Evolutionary conservation across 1,140 invertebrate species (phyloP), one percentile per base, ranked within the genome.

Genomic region (Heliothis subflexa): DNA sequence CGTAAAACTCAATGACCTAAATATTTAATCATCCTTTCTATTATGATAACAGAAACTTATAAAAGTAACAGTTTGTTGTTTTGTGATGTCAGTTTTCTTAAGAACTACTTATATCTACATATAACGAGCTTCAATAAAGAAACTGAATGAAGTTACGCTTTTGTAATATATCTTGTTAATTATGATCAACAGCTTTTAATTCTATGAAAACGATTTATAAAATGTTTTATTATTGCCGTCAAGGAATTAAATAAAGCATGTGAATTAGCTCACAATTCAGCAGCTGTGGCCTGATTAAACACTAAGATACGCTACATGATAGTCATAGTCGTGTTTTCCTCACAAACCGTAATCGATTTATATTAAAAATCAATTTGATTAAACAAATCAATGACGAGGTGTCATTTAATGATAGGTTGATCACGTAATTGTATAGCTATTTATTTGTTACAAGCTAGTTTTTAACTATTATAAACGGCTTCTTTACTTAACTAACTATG

Each of bases 331-430:
- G 3, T 50, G 18, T 25, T 12, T 66, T 40, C 45, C 18, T 47
- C 7, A 2, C 33, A 62, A 45, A 14, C 40, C 33, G 10, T 62
- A 62, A 62, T 45, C 28, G 61, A 45, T 16, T 11, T 11, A 62
- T 45, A 62, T 62, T 62, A 62, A 62, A 62, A 62, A 45, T 13
- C 33, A 62, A 62, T 62, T 62, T 40, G 4, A 3, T 61, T 61
- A 33, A 61, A 33, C 21, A n/a, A 62, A 62, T 40, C 40, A 62
- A 9, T 62, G 13, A 40, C 14, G 13, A 62, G 33, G 28, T 62
- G 61, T 62, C 55, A 12, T 59, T 59, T 59, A 59, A 28, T 59
- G 9, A 28, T 13, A 59, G 55, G 21, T 13, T 21, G 12, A 16
- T 14, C 21, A 59, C 55, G 55, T 59, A 25, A 28, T 59, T 62